These are phyloP conservation scores for Andrena chrysosceles DNA, from an alignment of 2,888 invertebrate genomes.

Conservation along the genomic window DNA sequence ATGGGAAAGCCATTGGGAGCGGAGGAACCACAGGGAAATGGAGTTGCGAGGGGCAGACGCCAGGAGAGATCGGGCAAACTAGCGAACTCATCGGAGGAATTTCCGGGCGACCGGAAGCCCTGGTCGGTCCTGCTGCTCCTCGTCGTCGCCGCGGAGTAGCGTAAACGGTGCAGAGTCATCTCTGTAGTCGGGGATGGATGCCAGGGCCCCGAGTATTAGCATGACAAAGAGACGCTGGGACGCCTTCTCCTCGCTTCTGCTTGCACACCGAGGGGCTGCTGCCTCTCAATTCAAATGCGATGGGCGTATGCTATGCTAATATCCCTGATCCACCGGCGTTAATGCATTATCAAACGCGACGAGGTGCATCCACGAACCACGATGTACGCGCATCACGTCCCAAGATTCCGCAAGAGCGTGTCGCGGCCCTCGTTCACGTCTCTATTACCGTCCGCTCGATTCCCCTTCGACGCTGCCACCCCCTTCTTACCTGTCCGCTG, in stretches of 20 bases:
- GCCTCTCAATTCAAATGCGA: conserved; percentile 84
- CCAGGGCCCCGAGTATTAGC: conserved; percentile 78
- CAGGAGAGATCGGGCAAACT: not conserved
- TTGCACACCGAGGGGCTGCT: conserved; percentile 78
- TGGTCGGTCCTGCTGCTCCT: conserved; percentile 48
- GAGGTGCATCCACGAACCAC: conserved; percentile 69
- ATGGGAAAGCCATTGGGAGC: no score
- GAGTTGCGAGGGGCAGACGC: not conserved
- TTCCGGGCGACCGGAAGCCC: conserved; percentile 60
- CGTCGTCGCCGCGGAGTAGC: conserved; percentile 51
- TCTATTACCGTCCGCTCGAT: conserved; percentile 20
- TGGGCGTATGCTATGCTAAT: conserved; percentile 85
- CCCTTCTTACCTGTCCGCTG: conserved; percentile 20
- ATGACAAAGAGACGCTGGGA: conserved; percentile 85
- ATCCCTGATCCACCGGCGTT: conserved; percentile 83
- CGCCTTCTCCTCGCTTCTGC: conserved; percentile 83
- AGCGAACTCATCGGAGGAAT: conserved; percentile 30
- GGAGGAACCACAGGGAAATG: not conserved
- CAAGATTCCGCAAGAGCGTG: conserved; percentile 17
- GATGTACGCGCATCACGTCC: conserved; percentile 32
- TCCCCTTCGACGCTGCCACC: conserved; percentile 12
- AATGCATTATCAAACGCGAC: conserved; percentile 84
- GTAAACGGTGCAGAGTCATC: conserved; percentile 80
- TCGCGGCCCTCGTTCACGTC: conserved; percentile 46
- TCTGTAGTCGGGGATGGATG: conserved; percentile 78